A percentile compares a stretch with the other conserved stretches of the same genome.
phyloP scores from a whole-genome alignment of 2,797 vertebrate species.

The Oceanodroma leucorhoa region DNA sequence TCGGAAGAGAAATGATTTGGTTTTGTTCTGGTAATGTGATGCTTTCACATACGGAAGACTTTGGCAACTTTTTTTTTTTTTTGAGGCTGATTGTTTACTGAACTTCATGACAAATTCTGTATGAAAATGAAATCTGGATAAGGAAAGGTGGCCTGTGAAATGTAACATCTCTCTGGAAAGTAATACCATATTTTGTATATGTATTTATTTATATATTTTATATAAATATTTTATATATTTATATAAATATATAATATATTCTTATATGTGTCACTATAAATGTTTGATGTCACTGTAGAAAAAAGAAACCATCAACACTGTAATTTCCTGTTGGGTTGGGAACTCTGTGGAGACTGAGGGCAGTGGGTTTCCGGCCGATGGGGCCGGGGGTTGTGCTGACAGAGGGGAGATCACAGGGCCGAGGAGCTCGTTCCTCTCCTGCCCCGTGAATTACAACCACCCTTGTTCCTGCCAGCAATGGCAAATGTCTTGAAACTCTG shows the following conservation, averaged over 20 bases:
- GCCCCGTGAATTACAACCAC: background rate
- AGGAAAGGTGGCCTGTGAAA: conserved; percentile 6
- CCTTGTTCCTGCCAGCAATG: background rate
- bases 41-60: background rate
- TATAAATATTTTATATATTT: conserved; percentile 69
- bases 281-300: conserved; percentile 5
- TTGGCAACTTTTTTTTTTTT: background rate
- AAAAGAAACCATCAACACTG: background rate
- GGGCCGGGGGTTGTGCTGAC: background rate
- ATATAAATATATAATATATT: conserved; percentile 69
- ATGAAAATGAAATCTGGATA: background rate
- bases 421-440: fast-evolving
- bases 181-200: conserved; percentile 55
- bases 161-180: conserved; percentile 45
- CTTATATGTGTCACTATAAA: conserved; percentile 38
- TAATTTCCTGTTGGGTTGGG: background rate
- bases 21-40: background rate
- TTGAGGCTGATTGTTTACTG: background rate
- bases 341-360: background rate
- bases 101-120: background rate
- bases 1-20: background rate
- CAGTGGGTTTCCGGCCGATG: background rate
- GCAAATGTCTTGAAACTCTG: background rate
- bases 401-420: fast-evolving
- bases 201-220: conserved; percentile 71